These are phyloP conservation scores for Drosophila carrolli DNA, from an alignment of 1,140 invertebrate genomes.

Conservation along the genomic window DNA sequence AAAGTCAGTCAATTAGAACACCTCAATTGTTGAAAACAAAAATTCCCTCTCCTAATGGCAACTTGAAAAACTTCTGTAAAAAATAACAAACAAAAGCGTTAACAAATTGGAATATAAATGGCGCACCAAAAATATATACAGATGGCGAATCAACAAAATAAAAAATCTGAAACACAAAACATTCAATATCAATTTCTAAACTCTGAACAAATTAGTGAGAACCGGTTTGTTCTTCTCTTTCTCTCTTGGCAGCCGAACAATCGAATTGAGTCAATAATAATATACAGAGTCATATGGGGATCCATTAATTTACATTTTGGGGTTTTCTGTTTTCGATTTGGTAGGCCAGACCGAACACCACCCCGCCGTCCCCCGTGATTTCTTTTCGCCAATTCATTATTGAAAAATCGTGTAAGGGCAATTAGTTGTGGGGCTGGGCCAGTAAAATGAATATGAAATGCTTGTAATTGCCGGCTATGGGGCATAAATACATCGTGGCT, in stretches of 20 bases:
- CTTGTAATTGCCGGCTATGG: constrained; percentile 40
- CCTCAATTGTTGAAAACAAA: constrained; percentile 24
- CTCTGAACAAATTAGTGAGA: constrained; percentile 51
- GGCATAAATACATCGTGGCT: constrained; percentile 4
- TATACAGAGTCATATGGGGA: constrained; percentile 55
- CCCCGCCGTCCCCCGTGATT: constrained; percentile 12
- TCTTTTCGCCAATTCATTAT: constrained; percentile 64
- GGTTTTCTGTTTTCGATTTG: constrained; percentile 51
- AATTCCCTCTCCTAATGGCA: constrained; percentile 29
- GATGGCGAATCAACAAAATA: constrained; percentile 17
- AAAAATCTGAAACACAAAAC: constrained; percentile 19
- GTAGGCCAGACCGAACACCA: constrained; percentile 12
- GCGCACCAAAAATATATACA: constrained; percentile 60
- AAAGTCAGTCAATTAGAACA: constrained; percentile 50
- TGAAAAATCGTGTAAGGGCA: constrained; percentile 71
- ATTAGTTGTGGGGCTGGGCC: constrained; percentile 43
- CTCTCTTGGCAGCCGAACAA: constrained; percentile 19
- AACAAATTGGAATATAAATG: constrained; percentile 61
- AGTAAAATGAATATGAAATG: constrained; percentile 36
- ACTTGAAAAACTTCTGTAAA: constrained; percentile 29
- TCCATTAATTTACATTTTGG: constrained; percentile 79
- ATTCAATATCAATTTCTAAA: constrained; percentile 50
- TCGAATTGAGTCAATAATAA: constrained; percentile 30
- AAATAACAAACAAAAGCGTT: constrained; percentile 38
- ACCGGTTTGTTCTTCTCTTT: constrained; percentile 59